Percentiles rank a stretch among this genome's conserved stretches.
Conservation (phyloP, 2,888 invertebrate genomes). For the Orgyia antiqua region DNA sequence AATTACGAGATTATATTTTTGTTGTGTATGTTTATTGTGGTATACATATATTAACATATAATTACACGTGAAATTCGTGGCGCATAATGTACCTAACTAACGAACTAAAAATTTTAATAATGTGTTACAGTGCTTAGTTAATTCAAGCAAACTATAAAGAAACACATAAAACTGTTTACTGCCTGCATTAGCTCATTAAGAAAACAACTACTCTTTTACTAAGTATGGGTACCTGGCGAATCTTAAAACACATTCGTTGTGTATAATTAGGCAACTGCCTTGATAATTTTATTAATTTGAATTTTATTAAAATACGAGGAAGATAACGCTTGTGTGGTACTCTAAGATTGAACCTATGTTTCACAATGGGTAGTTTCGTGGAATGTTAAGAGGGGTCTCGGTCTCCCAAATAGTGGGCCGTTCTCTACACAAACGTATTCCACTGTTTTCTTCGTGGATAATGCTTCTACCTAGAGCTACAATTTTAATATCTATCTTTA, state of each 20-base stretch:
- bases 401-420: too few species aligned
- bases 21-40: constrained; percentile 46
- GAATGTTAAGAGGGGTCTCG: constrained; percentile 19
- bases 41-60: constrained; percentile 49
- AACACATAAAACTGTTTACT: constrained; percentile 51
- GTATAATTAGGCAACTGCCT: constrained; percentile 33
- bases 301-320: constrained; percentile 33
- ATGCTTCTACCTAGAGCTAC: too few species aligned
- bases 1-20: constrained; percentile 56
- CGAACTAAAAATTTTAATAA: constrained; percentile 49
- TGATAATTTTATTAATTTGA: constrained; percentile 33
- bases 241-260: constrained; percentile 26
- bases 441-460: too few species aligned
- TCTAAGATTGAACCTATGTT: constrained; percentile 26
- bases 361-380: constrained; percentile 30
- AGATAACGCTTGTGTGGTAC: constrained; percentile 29
- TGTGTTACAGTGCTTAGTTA: constrained; percentile 51
- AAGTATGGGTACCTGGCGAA: constrained; percentile 28
- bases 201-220: constrained; percentile 37
- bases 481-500: too few species aligned
- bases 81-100: constrained; percentile 35
- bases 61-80: constrained; percentile 44
- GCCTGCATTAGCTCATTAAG: constrained; percentile 43
- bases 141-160: constrained; percentile 54
- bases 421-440: too few species aligned